Evolutionary conservation across 2,113 vertebrate genomes (phyloP).

Genomic region (Neolamprologus longior): DNA sequence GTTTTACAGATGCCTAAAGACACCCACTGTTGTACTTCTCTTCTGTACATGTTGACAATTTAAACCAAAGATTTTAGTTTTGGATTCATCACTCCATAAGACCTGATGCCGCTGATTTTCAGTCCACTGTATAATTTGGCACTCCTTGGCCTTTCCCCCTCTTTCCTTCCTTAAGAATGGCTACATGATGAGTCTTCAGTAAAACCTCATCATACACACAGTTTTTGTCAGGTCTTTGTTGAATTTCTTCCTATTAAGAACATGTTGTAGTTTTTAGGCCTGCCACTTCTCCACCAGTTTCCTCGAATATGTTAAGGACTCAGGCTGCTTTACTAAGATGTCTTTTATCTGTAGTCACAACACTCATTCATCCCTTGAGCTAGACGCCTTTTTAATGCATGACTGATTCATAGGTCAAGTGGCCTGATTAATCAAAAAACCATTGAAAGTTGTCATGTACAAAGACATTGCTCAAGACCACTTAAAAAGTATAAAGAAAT

Average conservation of each 20-base stretch:
- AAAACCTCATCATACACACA: neutral
- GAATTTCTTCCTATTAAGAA: neutral
- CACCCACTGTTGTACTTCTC: neutral
- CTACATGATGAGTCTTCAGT: neutral
- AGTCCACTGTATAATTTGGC: neutral
- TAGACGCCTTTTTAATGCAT: rapidly evolving
- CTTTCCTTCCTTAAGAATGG: neutral
- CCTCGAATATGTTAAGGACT: neutral
- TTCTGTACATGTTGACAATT: neutral
- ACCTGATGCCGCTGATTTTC: neutral
- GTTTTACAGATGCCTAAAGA: neutral
- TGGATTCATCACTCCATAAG: neutral
- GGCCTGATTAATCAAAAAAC: neutral
- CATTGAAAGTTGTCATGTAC: neutral
- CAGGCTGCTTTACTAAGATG: neutral
- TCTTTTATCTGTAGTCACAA: neutral
- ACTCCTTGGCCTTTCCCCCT: neutral
- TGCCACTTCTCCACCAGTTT: neutral
- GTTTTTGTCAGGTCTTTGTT: neutral
- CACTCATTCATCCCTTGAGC: neutral
- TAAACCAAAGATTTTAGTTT: neutral
- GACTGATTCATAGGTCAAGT: neutral
- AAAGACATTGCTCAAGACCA: neutral
- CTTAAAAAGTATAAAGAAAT: neutral
- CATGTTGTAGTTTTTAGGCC: neutral